Evolutionary conservation across 2,113 vertebrate species (phyloP), one percentile per base, ranked within the genome.

Genomic region (Xiphophorus couchianus): DNA sequence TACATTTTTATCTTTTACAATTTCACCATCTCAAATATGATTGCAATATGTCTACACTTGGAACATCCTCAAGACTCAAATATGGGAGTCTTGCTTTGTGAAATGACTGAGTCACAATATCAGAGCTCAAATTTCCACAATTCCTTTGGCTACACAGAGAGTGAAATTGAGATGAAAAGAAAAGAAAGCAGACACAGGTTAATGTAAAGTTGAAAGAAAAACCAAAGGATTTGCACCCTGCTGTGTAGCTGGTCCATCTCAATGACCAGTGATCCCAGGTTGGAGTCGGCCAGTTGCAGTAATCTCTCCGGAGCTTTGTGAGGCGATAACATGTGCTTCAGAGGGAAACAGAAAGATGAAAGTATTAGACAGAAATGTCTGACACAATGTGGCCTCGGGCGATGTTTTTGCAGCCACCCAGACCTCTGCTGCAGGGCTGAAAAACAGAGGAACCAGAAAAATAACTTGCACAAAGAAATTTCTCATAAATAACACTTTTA

Each of bases 181-280:
- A 29, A 69, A 33, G 39, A 28, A 37, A n/a, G 19, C 61, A 25
- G 51, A 68, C 33, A 29, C 67, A 42, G 66, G 60, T 39, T 51
- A 60, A 61, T 31, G 73, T 60, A 65, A 37, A 77, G 39, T 3
- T n/a, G 12, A 76, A 71, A 64, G 30, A 39, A 69, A 39, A 74
- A 31, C 31, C 15, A 31, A 48, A 77, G 71, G 51, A 62, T 71
- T 48, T 62, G 25, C 86, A 99, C 98, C 92, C 98, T 95, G 93
- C 94, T 96, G 91, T 98, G 95, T 15, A 99, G 94, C 58, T 99
- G 97, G 90, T 98, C 96, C 96, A 99, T 98, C 94, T 99, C 98
- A 25, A 93, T 95, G 76, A 98, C 94, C 58, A 99, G 93, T 0
- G 95, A 96, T 86, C 94, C 95, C 91, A 98, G 91, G 89, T 97